Percentiles rank a stretch among this genome's conserved stretches.
Conservation (phyloP, 2,888 invertebrate genomes). For the Glyphotaelius pellucidus region DNA sequence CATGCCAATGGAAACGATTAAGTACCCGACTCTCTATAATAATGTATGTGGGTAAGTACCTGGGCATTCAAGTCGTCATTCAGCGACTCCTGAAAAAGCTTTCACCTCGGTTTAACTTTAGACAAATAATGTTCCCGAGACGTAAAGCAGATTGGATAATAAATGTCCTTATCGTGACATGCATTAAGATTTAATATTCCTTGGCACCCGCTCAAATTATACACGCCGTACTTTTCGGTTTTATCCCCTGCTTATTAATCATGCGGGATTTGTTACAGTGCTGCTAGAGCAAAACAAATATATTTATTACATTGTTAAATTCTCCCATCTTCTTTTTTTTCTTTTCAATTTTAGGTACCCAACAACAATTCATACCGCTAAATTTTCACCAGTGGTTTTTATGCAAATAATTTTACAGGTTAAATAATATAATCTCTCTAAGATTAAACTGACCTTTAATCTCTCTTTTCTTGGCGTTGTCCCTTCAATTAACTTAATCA, state of each 20-base stretch:
- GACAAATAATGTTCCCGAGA: constrained; percentile 56
- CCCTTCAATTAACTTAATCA: no score
- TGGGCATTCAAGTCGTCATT: constrained; percentile 25
- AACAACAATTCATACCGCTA: no score
- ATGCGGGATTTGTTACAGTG: background rate
- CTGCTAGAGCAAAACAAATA: background rate
- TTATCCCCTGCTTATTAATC: constrained; percentile 18
- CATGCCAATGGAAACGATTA: constrained; percentile 30
- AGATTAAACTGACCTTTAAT: no score
- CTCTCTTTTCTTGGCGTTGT: no score
- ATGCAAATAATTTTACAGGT: no score
- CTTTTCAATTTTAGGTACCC: no score
- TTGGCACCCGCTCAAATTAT: constrained; percentile 60
- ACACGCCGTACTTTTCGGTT: constrained; percentile 42
- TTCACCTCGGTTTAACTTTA: constrained; percentile 39
- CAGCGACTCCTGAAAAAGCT: constrained; percentile 47
- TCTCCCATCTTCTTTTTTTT: no score
- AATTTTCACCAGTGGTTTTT: no score
- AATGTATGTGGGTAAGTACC: background rate
- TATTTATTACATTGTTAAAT: background rate
- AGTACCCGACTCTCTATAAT: background rate
- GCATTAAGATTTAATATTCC: constrained; percentile 63
- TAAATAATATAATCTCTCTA: no score
- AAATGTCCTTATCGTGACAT: constrained; percentile 66
- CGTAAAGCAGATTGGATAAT: constrained; percentile 63